Evolutionary conservation across 2,797 vertebrate species (phyloP), one percentile per base, ranked within the genome.

Genomic region (Phylloscopus collybita): DNA sequence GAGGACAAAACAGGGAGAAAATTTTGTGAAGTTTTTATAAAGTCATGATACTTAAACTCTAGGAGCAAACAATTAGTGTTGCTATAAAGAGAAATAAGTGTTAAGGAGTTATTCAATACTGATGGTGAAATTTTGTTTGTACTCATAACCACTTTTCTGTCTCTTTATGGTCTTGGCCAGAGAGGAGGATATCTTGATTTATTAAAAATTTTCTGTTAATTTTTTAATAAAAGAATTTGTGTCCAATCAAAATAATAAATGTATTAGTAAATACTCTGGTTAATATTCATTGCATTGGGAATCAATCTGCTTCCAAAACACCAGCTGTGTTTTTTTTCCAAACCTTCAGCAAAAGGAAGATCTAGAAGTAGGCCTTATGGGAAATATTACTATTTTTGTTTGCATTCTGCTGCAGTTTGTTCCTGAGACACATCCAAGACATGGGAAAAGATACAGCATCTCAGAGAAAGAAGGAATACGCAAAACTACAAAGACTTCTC

Each of bases 401-500:
- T 78, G 10, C 29, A 30, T 11, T 88, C 29, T 92, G 25, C 17
- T 87, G 30, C 34, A 87, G 9, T 36, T 88, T 42, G 44, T 87
- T 87, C 34, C 34, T 82, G 53, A 82, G 38, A 85, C 29, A 70
- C 3, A 0, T 87, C 29, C 42, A 85, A 92, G 79, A 65, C 25
- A 44, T 9, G 21, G 49, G 45, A 60, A 91, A 85, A 67, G 36
- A 89, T 71, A 40, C 3, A 64, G 21, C 23, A 62, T 81, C 64
- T 92, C 59, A 85, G 51, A 90, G 50, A 90, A 78, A 76, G 72
- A 62, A 6, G 40, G 57, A 92, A 82, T 73, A 65, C 0, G 0
- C 42, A 83, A 72, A 95, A 92, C 82, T 95, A 88, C 76, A 95
- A 91, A 93, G 65, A 72, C 34, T 80, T 92, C 91, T 79, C 90